Percentiles rank a stretch among this genome's conserved stretches.
These are phyloP conservation scores for Butorides virescens DNA, from an alignment of 2,113 vertebrate genomes.

Conservation along the genomic window DNA sequence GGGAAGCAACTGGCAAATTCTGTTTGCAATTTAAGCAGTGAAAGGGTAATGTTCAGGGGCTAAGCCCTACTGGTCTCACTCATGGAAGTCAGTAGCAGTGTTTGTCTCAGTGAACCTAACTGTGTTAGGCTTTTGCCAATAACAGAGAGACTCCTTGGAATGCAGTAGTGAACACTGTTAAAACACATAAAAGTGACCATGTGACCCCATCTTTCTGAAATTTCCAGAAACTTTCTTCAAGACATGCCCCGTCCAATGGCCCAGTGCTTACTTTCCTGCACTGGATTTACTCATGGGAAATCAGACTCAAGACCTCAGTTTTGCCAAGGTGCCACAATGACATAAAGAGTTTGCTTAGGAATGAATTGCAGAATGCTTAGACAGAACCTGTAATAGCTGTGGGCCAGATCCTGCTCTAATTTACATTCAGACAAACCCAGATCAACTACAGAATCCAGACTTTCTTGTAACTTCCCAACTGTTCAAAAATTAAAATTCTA, in stretches of 20 bases:
- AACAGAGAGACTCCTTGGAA: neutral
- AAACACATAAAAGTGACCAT: neutral
- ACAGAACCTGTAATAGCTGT: neutral
- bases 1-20: neutral
- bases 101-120: neutral
- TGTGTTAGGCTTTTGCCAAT: neutral
- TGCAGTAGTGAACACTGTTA: neutral
- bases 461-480: neutral
- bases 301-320: neutral
- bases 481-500: neutral
- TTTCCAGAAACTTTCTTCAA: neutral
- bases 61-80: neutral
- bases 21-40: neutral
- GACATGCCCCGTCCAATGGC: neutral
- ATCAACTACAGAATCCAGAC: neutral
- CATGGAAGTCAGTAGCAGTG: neutral
- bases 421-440: neutral
- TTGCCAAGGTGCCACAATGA: neutral
- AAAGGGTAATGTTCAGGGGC: neutral
- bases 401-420: neutral
- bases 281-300: neutral
- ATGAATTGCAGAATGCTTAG: neutral
- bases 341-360: neutral
- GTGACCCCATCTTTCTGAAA: neutral
- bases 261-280: neutral